Evolutionary conservation across 2,113 vertebrate genomes (phyloP), one percentile per base, ranked within the genome.

Genomic region (Brachypteracias leptosomus): DNA sequence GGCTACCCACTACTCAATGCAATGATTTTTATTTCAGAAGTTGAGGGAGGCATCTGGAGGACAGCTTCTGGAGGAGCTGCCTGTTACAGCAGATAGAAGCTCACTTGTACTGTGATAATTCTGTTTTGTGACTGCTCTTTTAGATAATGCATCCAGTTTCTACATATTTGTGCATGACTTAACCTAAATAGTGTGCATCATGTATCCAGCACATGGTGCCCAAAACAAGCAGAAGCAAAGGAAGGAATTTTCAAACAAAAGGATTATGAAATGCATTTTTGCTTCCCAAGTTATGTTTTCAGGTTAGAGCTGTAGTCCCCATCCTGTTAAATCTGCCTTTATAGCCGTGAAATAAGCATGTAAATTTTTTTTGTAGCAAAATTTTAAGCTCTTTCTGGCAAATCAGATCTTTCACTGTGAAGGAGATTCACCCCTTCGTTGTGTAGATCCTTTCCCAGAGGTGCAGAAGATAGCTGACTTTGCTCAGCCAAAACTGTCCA

Each of bases 181-280:
- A 94, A 70, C 67, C 26, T 65, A 80, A 84, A 74, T 52, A 78
- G 58, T 58, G 16, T 72, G 44, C 79, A 94, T 81, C 49, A 2
- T 59, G 35, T 31, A 81, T 68, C 63, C 54, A 75, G 26, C 31
- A 75, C 10, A 25, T 54, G 36, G 68, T 85, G 15, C 31, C 31
- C 46, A 59, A 88, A 92, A 82, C 7, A 79, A 90, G 29, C 40
- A 74, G 54, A 76, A 65, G 26, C 47, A 68, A 76, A 67, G 24
- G 44, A 83, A 52, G 88, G 70, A 76, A 63, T 54, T 57, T 46
- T 85, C 81, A 87, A 76, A 95, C 68, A 88, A 84, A 90, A 96
- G 40, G 70, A 54, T 85, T 87, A 88, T 1, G 2, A 89, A 88
- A 93, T 65, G 15, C 21, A 63, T 76, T 92, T 86, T 95, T 90